A percentile compares a stretch with the other conserved stretches of the same genome.
Evolutionary conservation across 1,140 invertebrate species (phyloP).

Genomic region (Acromyrmex charruanus): DNA sequence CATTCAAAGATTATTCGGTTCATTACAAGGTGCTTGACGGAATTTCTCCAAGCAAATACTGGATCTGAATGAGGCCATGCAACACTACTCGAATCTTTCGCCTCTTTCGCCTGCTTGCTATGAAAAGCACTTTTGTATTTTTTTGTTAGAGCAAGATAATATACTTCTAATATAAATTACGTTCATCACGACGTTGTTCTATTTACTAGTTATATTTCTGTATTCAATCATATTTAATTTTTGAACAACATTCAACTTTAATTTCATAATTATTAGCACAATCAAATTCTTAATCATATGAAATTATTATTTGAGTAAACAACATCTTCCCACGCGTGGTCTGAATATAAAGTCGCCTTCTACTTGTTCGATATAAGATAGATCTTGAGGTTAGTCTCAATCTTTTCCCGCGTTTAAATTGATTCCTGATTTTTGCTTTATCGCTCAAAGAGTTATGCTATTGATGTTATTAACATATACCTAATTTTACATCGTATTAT

Average conservation of each 20-base stretch:
- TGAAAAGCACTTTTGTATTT: constrained; percentile 27
- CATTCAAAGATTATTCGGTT: constrained; percentile 28
- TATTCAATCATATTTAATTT: not conserved
- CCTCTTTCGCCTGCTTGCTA: constrained; percentile 28
- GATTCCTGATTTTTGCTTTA: not conserved
- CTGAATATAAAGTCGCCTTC: not conserved
- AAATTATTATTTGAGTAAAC: not conserved
- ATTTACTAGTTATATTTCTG: not conserved
- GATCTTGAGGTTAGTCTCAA: not conserved
- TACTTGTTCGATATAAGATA: not conserved
- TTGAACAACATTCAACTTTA: not conserved
- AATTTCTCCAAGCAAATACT: constrained; percentile 15
- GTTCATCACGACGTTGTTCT: not conserved
- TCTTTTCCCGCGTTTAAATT: not conserved
- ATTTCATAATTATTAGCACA: not conserved
- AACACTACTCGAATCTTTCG: constrained; percentile 33
- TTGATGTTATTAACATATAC: not conserved
- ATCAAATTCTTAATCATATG: constrained; percentile 1
- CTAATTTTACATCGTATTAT: not conserved
- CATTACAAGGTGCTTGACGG: constrained; percentile 16
- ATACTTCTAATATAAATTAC: not conserved
- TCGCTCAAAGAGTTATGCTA: not conserved
- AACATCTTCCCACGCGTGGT: not conserved
- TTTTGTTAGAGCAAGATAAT: constrained; percentile 34
- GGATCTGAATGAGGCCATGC: not conserved